Base-by-base conservation (phyloP, 1,140 invertebrate species). In the Papilio dardanus region DNA sequence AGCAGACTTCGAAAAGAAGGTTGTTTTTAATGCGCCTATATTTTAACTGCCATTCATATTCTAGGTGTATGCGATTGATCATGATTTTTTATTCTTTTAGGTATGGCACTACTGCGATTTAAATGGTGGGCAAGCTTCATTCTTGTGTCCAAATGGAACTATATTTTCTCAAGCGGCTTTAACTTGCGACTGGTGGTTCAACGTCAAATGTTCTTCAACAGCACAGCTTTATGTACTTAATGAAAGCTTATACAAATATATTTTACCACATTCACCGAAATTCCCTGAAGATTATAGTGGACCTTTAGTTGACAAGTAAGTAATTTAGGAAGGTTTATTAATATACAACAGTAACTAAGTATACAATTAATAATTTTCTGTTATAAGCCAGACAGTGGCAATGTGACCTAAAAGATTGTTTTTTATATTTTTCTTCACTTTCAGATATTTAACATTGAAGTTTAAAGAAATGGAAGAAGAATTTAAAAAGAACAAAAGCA, bases 111-210 rank as follows among this genome's bases (percentile, higher is more conserved):
- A 98, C 83, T 98, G 97, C 83, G 97, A 98, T 90, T 93, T 98
- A n/a, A 98, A 98, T 84, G 97, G 97, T 12, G 97, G 97, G 7
- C 97, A 98, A 92, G 97, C 97, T 5, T 97, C 97, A 1, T 98
- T 98, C 85, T 93, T 98, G 2, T 98, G 97, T 86, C 97, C 97
- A 7, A 98, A 98, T 85, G 97, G 97, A 21, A 98, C 98, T 3
- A 97, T 98, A 82, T 98, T 98, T 92, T 98, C 96, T 85, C 98
- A 98, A 94, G 96, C 96, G 1, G 95, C 95, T 0, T 90, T 97
- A 0, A 98, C 97, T 0, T 98, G 97, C 81, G 97, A 98, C 88
- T 98, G 97, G 97, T 98, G 97, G 97, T 98, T 97, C 90, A 98
- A 98, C 86, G 97, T 98, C 0, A 95, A 96, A 78, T 98, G 97